Evolutionary conservation across 2,113 vertebrate species (phyloP).

Genomic region (Scomber colias): DNA sequence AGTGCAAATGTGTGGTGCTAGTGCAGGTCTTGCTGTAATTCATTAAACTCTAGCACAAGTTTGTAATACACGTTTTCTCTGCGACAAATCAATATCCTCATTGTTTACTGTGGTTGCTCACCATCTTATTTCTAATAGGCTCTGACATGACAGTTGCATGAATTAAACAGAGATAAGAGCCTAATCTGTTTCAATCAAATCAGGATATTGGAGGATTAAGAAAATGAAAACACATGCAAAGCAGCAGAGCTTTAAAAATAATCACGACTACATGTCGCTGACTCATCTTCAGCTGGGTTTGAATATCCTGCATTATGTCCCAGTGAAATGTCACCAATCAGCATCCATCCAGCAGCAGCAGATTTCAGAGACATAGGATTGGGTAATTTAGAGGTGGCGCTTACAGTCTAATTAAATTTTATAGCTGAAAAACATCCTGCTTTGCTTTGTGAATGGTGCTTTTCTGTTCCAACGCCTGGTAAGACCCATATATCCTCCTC

Average conservation of each 20-base stretch:
- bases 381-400: conserved; percentile 11
- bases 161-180: conserved; percentile 32
- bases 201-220: conserved; percentile 9
- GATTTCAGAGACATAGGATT: neutral
- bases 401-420: neutral
- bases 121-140: conserved; percentile 5
- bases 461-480: neutral
- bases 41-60: neutral
- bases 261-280: neutral
- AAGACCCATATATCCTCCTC: neutral
- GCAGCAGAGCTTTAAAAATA: neutral
- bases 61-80: neutral
- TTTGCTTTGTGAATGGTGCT: neutral
- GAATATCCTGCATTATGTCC: neutral
- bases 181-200: conserved; percentile 33
- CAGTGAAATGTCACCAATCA: conserved; percentile 26
- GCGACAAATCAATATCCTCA: neutral
- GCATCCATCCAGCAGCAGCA: neutral
- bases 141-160: conserved; percentile 18
- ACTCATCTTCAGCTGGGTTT: conserved; percentile 28
- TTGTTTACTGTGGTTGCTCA: conserved; percentile 9
- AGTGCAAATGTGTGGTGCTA: too few species aligned
- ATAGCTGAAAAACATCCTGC: neutral
- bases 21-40: neutral
- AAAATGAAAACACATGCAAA: conserved; percentile 22